These are phyloP conservation scores for Dromococcyx pavoninus DNA, from an alignment of 2,797 vertebrate species.

Conservation along the genomic window DNA sequence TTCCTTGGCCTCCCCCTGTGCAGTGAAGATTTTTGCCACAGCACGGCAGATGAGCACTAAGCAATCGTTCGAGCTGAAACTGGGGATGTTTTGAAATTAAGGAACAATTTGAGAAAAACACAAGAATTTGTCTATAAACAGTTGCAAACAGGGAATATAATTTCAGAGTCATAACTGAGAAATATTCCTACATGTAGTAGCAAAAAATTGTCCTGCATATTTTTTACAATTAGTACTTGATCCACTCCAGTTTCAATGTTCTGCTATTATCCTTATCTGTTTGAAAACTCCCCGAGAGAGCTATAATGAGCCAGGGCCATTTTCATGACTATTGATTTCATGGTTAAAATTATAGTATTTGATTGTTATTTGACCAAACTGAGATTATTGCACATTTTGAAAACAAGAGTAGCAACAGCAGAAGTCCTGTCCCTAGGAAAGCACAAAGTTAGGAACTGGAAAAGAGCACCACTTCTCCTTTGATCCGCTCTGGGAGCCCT, in stretches of 20 bases:
- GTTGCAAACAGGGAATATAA: not conserved
- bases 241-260: constrained; percentile 1
- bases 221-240: constrained; percentile 43
- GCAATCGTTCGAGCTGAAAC: not conserved
- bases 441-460: not conserved
- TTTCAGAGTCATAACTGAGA: not conserved
- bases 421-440: not conserved
- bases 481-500: not conserved
- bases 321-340: constrained; percentile 56
- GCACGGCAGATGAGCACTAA: not conserved
- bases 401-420: not conserved
- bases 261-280: not conserved
- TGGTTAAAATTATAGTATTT: constrained; percentile 62
- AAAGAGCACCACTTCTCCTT: not conserved
- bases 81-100: not conserved
- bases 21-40: not conserved
- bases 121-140: not conserved
- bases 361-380: constrained; percentile 43
- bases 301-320: constrained; percentile 8
- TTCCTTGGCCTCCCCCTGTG: not conserved
- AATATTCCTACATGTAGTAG: not conserved
- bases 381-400: constrained; percentile 32
- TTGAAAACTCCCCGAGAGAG: constrained; percentile 34
- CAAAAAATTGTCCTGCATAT: not conserved
- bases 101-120: not conserved